These are phyloP conservation scores for Myotis brandtii DNA, from an alignment of 2,113 vertebrate genomes.

Conservation along the genomic window DNA sequence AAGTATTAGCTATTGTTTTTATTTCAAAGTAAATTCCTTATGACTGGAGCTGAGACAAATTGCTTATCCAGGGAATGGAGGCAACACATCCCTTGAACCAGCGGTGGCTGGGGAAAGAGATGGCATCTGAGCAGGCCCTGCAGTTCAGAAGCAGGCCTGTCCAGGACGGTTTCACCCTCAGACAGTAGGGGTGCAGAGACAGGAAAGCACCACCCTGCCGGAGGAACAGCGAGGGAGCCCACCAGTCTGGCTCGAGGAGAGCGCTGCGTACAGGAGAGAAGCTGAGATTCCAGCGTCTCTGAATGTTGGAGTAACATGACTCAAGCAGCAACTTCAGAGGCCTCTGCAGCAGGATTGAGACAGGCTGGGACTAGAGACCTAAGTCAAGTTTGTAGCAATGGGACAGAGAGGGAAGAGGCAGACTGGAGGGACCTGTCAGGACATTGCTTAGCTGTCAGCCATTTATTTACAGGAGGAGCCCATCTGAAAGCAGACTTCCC, in stretches of 20 bases:
- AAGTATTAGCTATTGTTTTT: neutral
- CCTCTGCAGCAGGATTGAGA: neutral
- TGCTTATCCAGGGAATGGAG: neutral
- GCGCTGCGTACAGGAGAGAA: rapidly evolving
- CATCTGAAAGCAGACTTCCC: too few relatives aligned
- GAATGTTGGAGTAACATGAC: neutral
- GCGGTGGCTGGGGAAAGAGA: neutral
- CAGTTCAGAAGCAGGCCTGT: neutral
- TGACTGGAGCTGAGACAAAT: neutral
- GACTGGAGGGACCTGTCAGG: neutral
- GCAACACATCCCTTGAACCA: neutral
- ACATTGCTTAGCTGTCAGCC: neutral
- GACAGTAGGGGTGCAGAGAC: neutral
- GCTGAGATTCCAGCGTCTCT: rapidly evolving
- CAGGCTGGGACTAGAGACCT: neutral
- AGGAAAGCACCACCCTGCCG: neutral
- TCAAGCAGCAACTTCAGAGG: neutral
- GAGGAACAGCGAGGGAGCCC: neutral
- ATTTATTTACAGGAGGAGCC: too few relatives aligned
- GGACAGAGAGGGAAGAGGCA: neutral
- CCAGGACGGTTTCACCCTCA: neutral
- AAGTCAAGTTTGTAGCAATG: too few relatives aligned
- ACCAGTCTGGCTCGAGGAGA: rapidly evolving
- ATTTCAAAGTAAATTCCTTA: neutral
- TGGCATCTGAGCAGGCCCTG: neutral